Base-by-base conservation (phyloP, 2,113 vertebrate genomes). In the Perccottus glenii region DNA sequence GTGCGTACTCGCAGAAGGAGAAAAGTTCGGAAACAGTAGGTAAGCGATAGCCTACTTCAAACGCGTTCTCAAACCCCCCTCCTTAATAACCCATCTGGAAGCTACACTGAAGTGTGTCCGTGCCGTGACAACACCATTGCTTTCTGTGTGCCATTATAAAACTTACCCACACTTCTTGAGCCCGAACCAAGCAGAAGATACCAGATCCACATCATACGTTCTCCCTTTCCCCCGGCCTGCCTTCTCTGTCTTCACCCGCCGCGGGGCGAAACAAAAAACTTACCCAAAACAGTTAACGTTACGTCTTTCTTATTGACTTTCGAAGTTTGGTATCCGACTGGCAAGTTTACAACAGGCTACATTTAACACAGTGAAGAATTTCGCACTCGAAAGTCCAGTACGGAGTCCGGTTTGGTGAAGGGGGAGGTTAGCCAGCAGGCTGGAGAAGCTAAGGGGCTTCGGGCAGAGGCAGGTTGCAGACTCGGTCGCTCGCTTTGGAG, bases 201-300 rank as follows among this genome's bases (percentile, higher is more conserved):
- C 90, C 94, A 93, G 89, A 94, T 88, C 94, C 94, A 95, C 94
- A 95, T 95, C 90, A 70, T 93, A 81, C 73, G 65, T 43, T 58
- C 75, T 78, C 38, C 73, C 10, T 63, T 67, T 9, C 50, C 70
- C 44, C 60, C 79, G 70, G 84, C 76, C 90, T 81, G 75, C 64
- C 83, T 62, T 11, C 1, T 46, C 44, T 59, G 63, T 80, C 75
- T 82, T 83, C 78, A 82, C 84, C 85, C 85, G 70, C 85, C 40
- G 78, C 77, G 80, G 87, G 87, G 86, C 87, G 81, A 81, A 66
- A 65, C 70, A 87, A 66, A 67, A 15, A 36, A 85, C 73, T 89
- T 84, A 32, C 76, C 73, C 84, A 84, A 9, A 42, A 16, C 59
- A 33, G 57, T 59, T n/a, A n/a, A n/a, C n/a, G n/a, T n/a, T 27